Evolutionary conservation across 2,888 invertebrate species (phyloP).

Genomic region (Eupithecia abbreviata): DNA sequence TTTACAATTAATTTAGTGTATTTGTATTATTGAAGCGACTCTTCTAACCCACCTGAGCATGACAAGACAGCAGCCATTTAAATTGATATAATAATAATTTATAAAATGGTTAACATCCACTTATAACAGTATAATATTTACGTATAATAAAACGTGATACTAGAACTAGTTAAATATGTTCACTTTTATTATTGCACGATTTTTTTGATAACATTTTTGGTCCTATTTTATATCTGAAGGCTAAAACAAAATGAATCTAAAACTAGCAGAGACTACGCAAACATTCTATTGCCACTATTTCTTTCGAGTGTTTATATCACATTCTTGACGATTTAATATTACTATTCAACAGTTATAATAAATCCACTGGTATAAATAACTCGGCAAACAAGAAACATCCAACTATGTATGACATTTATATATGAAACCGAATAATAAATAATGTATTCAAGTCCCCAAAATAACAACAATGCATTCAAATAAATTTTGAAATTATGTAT

Average conservation of each 20-base stretch:
- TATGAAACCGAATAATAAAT: constrained; percentile 31
- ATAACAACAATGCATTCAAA: constrained; percentile 48
- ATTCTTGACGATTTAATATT: constrained; percentile 59
- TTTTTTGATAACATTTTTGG: constrained; percentile 53
- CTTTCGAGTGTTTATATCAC: constrained; percentile 60
- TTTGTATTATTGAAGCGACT: not conserved
- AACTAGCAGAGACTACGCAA: constrained; percentile 50
- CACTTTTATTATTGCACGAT: constrained; percentile 47
- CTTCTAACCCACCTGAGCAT: constrained; percentile 46
- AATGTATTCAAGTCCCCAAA: constrained; percentile 43
- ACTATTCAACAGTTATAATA: constrained; percentile 36
- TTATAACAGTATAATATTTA: constrained; percentile 57
- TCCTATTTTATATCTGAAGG: constrained; percentile 54
- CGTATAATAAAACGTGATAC: constrained; percentile 64
- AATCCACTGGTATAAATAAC: constrained; percentile 21
- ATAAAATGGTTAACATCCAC: constrained; percentile 60
- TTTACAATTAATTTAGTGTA: not conserved
- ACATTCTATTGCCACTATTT: constrained; percentile 51
- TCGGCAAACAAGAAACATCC: constrained; percentile 32
- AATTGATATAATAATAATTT: constrained; percentile 55
- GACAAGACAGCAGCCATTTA: constrained; percentile 52
- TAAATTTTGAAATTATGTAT: constrained; percentile 46
- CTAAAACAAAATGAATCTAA: constrained; percentile 47
- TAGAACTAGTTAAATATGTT: constrained; percentile 49
- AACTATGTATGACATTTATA: constrained; percentile 13